Percentiles rank a stretch among this genome's conserved stretches.
Evolutionary conservation across 2,888 invertebrate genomes (phyloP).

Genomic region (Quadroppia sp.): DNA sequence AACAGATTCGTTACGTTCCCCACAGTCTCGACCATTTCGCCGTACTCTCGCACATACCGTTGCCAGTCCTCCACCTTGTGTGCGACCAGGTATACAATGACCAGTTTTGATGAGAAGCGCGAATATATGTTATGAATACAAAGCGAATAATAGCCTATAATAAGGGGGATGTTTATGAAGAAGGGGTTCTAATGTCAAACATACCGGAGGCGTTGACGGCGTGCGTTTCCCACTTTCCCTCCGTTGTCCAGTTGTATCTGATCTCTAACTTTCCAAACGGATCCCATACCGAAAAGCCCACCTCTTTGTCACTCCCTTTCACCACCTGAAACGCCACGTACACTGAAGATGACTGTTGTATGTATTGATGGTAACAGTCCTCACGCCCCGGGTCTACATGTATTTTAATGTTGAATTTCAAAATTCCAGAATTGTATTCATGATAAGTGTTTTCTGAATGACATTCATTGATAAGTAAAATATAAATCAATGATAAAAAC

Average conservation of each 20-base stretch:
- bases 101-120: slow-evolving; percentile 79
- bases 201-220: slow-evolving; percentile 87
- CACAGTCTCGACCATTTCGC: slow-evolving; percentile 78
- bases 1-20: slow-evolving; percentile 70
- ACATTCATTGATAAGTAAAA: too few relatives aligned
- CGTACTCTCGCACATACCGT: slow-evolving; percentile 79
- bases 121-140: slow-evolving; percentile 92
- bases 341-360: slow-evolving; percentile 83
- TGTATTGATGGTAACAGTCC: slow-evolving; percentile 92
- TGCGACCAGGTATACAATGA: slow-evolving; percentile 83
- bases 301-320: slow-evolving; percentile 88
- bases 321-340: slow-evolving; percentile 91
- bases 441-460: too few relatives aligned
- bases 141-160: slow-evolving; percentile 78
- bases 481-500: too few relatives aligned
- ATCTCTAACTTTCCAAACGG: slow-evolving; percentile 77
- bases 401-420: too few relatives aligned
- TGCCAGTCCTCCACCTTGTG: slow-evolving; percentile 91
- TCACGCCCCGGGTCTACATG: slow-evolving; percentile 90
- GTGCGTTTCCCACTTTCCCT: too few relatives aligned
- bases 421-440: too few relatives aligned
- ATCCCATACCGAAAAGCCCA: slow-evolving; percentile 82
- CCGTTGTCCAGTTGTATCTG: slow-evolving; percentile 90
- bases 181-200: too few relatives aligned
- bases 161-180: too few relatives aligned